Base-by-base conservation (phyloP, 2,888 invertebrate species). In the Drosophila neoperkinsi region DNA sequence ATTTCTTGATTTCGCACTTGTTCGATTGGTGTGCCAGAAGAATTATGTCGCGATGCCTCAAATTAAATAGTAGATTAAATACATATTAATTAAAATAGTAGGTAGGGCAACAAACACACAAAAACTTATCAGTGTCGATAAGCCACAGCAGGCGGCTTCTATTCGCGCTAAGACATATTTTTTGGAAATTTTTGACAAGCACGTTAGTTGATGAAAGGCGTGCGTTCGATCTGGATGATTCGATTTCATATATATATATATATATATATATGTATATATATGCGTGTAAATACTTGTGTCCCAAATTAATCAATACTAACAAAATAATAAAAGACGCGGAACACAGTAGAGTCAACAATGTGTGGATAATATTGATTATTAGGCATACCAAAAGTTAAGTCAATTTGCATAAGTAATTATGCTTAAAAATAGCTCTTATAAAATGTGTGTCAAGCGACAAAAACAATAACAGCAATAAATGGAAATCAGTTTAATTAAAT, bases 121-220 rank as follows among this genome's bases (percentile, higher is more conserved):
- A 53, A 21, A 28, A 21, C 81, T 88, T 84, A 84, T 84, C 84
- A 82, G 38, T 38, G 41, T 31, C 53, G 76, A 71, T 67, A 63
- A 62, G 62, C 28, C 30, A 1, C 63, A 36, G 50, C 34, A 36
- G 66, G 55, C 28, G 51, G 43, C 3, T 51, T 46, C 28, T n/a
- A 10, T 49, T 55, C 11, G 21, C 18, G 43, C 25, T 25, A 51
- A 18, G 49, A 41, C 41, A 52, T 16, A 53, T 38, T 67, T 50
- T 43, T 57, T 55, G 16, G 46, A 75, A 73, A 71, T 69, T 71
- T 75, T 84, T 79, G 69, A 51, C 62, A 71, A 68, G 36, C 59
- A 9, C 64, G 69, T 85, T 67, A 85, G 84, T 88, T 71, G 61
- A 67, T 60, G 62, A 58, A 55, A 61, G 71, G 33, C 74, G 49